A percentile compares a stretch with the other conserved stretches of the same genome.
phyloP scores from a whole-genome alignment of 2,113 vertebrate species.

The Gopherus evgoodei region DNA sequence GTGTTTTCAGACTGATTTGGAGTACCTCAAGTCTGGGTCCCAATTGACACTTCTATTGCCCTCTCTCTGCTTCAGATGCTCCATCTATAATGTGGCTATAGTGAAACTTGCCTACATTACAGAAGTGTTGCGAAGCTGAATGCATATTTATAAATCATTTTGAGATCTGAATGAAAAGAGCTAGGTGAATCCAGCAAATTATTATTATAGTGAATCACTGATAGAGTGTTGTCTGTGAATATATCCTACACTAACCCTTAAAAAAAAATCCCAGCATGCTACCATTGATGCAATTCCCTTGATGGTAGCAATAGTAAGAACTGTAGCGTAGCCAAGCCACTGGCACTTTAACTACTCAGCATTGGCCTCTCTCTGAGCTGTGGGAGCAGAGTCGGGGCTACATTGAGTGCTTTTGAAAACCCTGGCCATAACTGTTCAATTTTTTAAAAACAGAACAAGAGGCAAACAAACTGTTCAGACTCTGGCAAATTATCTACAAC shows the following conservation, averaged over 20 bases:
- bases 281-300: not conserved
- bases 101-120: not conserved
- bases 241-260: not conserved
- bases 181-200: not conserved
- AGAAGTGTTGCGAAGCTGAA: not conserved
- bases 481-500: not conserved
- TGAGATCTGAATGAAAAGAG: not conserved
- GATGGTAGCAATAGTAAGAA: not conserved
- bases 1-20: not conserved
- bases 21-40: not conserved
- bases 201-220: not conserved
- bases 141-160: not conserved
- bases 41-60: not conserved
- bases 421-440: not conserved
- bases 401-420: not conserved
- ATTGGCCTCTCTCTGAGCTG: not conserved
- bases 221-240: not conserved
- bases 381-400: not conserved
- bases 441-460: not conserved
- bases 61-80: not conserved
- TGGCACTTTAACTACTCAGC: not conserved
- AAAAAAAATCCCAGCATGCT: not conserved
- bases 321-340: not conserved
- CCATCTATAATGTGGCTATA: not conserved
- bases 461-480: not conserved